Evolutionary conservation across 2,113 vertebrate species (phyloP).

Genomic region (pig (Sus scrofa)): T2T-Sscrofa CM000812.6:54054001-54054500

Average conservation of each 20-base stretch:
- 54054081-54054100: neutral
- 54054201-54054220: neutral
- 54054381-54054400: neutral
- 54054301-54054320: constrained; percentile 30
- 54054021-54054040: neutral
- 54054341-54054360: constrained; percentile 12
- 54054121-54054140: neutral
- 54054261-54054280: constrained; percentile 32
- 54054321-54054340: constrained; percentile 49
- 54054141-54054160: neutral
- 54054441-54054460: constrained; percentile 54
- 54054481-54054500: neutral
- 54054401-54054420: constrained; percentile 65
- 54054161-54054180: neutral
- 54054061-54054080: neutral
- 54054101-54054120: neutral
- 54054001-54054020: neutral
- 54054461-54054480: constrained; percentile 11
- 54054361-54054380: constrained; percentile 50
- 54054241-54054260: neutral
- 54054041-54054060: neutral
- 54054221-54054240: neutral
- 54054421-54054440: constrained; percentile 41
- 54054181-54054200: neutral
- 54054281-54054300: constrained; percentile 52